phyloP scores from a whole-genome alignment of 2,888 invertebrate species.

The Ochlodes sylvanus region DNA sequence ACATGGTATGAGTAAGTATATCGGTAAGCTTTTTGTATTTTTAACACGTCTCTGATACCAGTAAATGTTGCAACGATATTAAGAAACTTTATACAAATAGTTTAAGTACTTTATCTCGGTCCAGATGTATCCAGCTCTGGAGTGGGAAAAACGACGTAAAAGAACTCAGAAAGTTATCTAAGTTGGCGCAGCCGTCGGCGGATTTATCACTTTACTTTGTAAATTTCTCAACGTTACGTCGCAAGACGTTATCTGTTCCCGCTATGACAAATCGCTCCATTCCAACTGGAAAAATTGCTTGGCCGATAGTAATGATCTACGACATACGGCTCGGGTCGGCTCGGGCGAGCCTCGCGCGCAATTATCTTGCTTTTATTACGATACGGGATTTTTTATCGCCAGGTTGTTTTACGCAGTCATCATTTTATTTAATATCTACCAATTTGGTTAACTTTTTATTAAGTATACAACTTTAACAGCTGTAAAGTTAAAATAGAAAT shows the following conservation, averaged over 20 bases:
- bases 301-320: conserved; percentile 27
- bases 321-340: not conserved
- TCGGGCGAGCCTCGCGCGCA: not conserved
- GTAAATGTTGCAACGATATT: not conserved
- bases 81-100: conserved; percentile 4
- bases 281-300: conserved; percentile 35
- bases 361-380: conserved; percentile 26
- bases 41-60: too few species aligned
- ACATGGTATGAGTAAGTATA: too few species aligned
- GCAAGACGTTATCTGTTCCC: conserved; percentile 23
- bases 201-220: conserved; percentile 31
- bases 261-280: conserved; percentile 36
- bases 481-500: too few species aligned
- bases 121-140: not conserved
- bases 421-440: too few species aligned
- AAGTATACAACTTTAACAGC: too few species aligned
- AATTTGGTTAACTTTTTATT: too few species aligned
- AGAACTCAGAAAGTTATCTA: conserved; percentile 26
- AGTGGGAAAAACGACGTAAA: conserved; percentile 6
- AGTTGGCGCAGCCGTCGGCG: conserved; percentile 20
- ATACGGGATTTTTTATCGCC: not conserved
- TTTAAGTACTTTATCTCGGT: conserved; percentile 7
- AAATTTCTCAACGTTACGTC: conserved; percentile 25
- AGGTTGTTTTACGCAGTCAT: not conserved
- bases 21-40: too few species aligned